Evolutionary conservation across 2,888 invertebrate species (phyloP).

Genomic region (Heliconius aoede): DNA sequence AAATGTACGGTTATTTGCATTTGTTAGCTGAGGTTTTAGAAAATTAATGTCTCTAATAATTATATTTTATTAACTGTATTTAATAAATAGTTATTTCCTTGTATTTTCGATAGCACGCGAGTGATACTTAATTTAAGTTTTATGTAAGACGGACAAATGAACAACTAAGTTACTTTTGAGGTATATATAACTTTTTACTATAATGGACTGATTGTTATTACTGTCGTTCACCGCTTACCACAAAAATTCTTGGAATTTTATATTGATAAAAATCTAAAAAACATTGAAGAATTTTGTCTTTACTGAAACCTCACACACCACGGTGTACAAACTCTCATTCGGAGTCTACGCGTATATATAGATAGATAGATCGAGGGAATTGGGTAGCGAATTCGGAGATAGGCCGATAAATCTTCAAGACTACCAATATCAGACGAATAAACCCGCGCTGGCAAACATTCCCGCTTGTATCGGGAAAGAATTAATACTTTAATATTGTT

Average conservation of each 20-base stretch:
- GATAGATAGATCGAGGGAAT: conserved; percentile 58
- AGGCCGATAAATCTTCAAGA: conserved; percentile 54
- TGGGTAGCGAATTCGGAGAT: conserved; percentile 59
- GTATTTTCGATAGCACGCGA: no score
- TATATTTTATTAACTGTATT: no score
- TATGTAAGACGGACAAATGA: no score
- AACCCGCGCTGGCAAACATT: conserved; percentile 25
- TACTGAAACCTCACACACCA: background rate
- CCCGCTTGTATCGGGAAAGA: conserved; percentile 14
- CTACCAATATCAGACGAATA: conserved; percentile 52
- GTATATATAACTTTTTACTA: no score
- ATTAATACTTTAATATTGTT: conserved; percentile 22
- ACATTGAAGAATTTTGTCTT: no score
- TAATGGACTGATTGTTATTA: no score
- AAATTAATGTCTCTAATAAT: background rate
- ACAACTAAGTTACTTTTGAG: no score
- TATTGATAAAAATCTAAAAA: background rate
- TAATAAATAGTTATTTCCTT: no score
- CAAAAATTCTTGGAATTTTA: no score
- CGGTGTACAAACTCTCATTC: conserved; percentile 23
- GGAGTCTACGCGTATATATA: background rate
- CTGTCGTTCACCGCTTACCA: no score
- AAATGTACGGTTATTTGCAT: background rate
- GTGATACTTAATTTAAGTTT: no score
- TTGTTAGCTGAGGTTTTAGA: background rate